Base-by-base conservation (phyloP, 2,113 vertebrate genomes). In the Nanorana parkeri region DNA sequence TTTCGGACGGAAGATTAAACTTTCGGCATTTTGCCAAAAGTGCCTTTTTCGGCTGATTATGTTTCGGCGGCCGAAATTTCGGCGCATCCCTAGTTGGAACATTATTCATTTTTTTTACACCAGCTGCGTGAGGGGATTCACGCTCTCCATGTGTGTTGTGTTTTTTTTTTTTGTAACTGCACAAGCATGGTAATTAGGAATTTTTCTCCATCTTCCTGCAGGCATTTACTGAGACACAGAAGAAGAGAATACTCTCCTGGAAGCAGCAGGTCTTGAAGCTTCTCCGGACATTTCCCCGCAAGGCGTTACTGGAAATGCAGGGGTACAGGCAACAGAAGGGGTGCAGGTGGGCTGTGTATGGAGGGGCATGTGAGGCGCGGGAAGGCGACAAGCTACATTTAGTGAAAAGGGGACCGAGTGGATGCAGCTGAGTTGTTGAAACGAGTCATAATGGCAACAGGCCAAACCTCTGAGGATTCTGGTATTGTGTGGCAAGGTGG, bases 201-300 rank as follows among this genome's bases (percentile, higher is more conserved):
- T 1, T 69, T 47, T 65, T 68, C 23, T 20, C 6, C 16, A 2
- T 28, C 15, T 17, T 23, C 2, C 71, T 23, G 51, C 86, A 97
- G 96, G 96, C 96, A 72, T 98, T 97, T 85, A 96, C 96, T 32
- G 96, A 97, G 91, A 98, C 96, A 11, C 96, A 98, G 88, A 97
- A 95, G 87, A 98, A 97, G 87, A 92, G 96, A 80, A 88, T 97
- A 86, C 90, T 95, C 66, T 96, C 96, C 29, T 98, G 96, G 96
- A 98, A 97, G 91, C 96, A 98, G 93, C 96, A 98, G 91, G 95
- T 97, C 75, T 94, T 96, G 78, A 98, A 97, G 90, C 87, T 98
- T 68, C 94, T 98, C 67, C 95, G 96, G 81, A 92, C 96, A 10
- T 95, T 97, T 89, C 96, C 96, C 0, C 93, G 96, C 87, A 98